Percentiles rank a stretch among this genome's conserved stretches.
These are phyloP conservation scores for Lithosia quadra DNA, from an alignment of 2,888 invertebrate genomes.

Conservation along the genomic window DNA sequence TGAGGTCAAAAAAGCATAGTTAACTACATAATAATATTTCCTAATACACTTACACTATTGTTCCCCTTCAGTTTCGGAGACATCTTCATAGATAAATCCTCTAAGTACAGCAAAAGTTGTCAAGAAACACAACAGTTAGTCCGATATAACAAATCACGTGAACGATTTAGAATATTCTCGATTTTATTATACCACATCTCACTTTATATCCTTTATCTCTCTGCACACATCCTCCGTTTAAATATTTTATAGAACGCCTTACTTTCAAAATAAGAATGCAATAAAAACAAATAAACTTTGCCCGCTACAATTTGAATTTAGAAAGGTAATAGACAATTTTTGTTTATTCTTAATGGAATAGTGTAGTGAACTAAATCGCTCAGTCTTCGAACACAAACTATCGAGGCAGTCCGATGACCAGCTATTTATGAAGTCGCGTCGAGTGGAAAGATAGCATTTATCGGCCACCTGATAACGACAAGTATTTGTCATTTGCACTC, in stretches of 20 bases:
- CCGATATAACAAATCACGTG: constrained; percentile 63
- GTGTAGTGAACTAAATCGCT: constrained; percentile 29
- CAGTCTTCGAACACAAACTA: constrained; percentile 59
- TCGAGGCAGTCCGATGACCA: constrained; percentile 59
- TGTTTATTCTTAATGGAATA: constrained; percentile 20
- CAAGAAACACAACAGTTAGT: constrained; percentile 74
- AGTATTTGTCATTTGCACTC: constrained; percentile 76
- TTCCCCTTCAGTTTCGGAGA: constrained; percentile 69
- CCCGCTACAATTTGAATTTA: constrained; percentile 38
- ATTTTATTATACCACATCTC: constrained; percentile 67
- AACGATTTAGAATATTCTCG: constrained; percentile 65
- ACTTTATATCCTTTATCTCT: constrained; percentile 51
- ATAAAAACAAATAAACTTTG: constrained; percentile 15
- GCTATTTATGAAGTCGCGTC: constrained; percentile 70
- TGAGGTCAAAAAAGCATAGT: constrained; percentile 5
- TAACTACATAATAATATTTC: background rate
- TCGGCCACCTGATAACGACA: constrained; percentile 76
- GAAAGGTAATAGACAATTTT: constrained; percentile 28
- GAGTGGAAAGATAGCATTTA: constrained; percentile 72
- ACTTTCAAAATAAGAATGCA: constrained; percentile 14
- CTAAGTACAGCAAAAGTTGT: constrained; percentile 50
- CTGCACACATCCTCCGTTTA: constrained; percentile 49
- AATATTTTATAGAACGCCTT: background rate
- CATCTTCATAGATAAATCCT: constrained; percentile 58
- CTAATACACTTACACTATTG: constrained; percentile 36